A percentile compares a stretch with the other conserved stretches of the same genome.
Evolutionary conservation across 2,113 vertebrate species (phyloP).

Genomic region (Tretioscincus oriximinensis): DNA sequence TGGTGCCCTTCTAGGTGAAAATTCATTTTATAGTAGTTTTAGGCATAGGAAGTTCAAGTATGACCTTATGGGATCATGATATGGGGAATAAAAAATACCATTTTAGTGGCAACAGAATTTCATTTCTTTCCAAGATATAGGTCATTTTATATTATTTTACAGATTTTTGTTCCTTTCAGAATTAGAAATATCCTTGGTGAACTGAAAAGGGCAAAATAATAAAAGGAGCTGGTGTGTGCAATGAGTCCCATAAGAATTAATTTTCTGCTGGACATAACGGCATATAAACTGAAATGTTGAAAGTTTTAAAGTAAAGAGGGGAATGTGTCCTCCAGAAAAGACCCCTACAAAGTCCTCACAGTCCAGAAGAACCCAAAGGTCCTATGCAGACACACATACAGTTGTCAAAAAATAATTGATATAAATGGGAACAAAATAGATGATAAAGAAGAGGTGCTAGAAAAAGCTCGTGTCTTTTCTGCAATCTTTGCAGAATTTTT

Average conservation of each 20-base stretch:
- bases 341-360: not conserved
- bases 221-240: slow-evolving; percentile 50
- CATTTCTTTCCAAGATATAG: slow-evolving; percentile 38
- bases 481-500: slow-evolving; percentile 35
- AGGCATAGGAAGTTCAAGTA: slow-evolving; percentile 40
- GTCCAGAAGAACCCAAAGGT: not conserved
- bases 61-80: slow-evolving; percentile 39
- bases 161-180: slow-evolving; percentile 45
- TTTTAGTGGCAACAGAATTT: slow-evolving; percentile 44
- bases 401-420: slow-evolving; percentile 12
- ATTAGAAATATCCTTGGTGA: slow-evolving; percentile 42
- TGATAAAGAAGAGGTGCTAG: slow-evolving; percentile 10
- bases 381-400: slow-evolving; percentile 16
- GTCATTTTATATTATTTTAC: slow-evolving; percentile 37
- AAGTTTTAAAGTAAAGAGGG: slow-evolving; percentile 33
- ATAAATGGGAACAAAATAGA: not conserved
- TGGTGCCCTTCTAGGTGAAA: slow-evolving; percentile 43
- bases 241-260: slow-evolving; percentile 52
- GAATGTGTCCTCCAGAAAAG: not conserved
- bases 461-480: slow-evolving; percentile 30
- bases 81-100: slow-evolving; percentile 24
- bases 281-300: slow-evolving; percentile 53
- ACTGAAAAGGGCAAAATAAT: slow-evolving; percentile 57
- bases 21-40: slow-evolving; percentile 52
- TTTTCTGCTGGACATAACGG: slow-evolving; percentile 45